Conservation (phyloP, 1,140 invertebrate genomes). For the Meteorus sp. region DNA sequence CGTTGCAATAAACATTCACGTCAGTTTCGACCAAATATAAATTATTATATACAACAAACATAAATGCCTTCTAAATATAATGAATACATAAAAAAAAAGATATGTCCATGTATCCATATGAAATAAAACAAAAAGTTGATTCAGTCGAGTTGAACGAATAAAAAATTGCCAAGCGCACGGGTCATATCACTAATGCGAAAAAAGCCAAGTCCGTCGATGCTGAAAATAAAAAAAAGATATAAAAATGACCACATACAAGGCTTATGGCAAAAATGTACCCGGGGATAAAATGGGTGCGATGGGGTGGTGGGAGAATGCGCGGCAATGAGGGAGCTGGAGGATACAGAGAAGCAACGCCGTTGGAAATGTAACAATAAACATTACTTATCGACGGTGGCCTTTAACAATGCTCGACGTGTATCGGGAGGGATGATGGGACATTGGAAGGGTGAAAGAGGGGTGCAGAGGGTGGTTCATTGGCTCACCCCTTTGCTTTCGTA, state of each 20-base stretch:
- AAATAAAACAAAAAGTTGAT: no score
- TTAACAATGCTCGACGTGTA: constrained; percentile 47
- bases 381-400: constrained; percentile 56
- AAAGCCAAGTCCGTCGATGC: constrained; percentile 34
- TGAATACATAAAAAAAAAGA: no score
- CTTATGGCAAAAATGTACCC: not conserved
- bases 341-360: constrained; percentile 35
- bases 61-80: no score
- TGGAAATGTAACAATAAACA: constrained; percentile 59
- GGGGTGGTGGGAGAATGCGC: constrained; percentile 11
- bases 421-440: constrained; percentile 31
- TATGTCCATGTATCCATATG: no score
- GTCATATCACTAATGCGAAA: constrained; percentile 48
- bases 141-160: constrained; percentile 14
- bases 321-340: constrained; percentile 20
- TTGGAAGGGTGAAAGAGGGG: no score
- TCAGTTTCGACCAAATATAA: no score
- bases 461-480: no score
- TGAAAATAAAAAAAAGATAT: constrained; percentile 28
- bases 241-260: not conserved
- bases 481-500: constrained; percentile 28
- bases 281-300: constrained; percentile 14
- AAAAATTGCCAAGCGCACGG: constrained; percentile 42
- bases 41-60: no score
- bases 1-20: no score